phyloP scores from a whole-genome alignment of 1,140 invertebrate genomes.

The Scaptomyza graminum region DNA sequence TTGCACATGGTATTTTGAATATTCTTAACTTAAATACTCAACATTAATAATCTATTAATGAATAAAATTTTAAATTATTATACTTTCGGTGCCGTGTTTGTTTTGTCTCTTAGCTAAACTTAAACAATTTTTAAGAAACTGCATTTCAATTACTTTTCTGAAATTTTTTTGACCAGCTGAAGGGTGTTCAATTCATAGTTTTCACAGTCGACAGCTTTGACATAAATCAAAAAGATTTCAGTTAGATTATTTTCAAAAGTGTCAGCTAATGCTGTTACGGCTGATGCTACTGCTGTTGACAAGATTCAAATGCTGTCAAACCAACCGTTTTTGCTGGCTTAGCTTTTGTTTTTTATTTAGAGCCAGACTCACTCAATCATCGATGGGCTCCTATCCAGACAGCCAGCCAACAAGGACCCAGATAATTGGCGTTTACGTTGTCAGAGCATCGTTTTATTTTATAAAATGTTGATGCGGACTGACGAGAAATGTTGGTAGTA shows the following conservation, averaged over 20 bases:
- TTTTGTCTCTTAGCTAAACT: too few species aligned
- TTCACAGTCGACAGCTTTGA: slow-evolving; percentile 44
- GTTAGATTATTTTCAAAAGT: slow-evolving; percentile 66
- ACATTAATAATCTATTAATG: too few species aligned
- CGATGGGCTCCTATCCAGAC: slow-evolving; percentile 1
- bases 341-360: slow-evolving; percentile 54
- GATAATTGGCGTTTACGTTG: slow-evolving; percentile 72
- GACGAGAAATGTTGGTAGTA: slow-evolving; percentile 33
- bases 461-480: slow-evolving; percentile 38
- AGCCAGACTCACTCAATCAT: slow-evolving; percentile 66
- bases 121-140: too few species aligned
- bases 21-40: too few species aligned
- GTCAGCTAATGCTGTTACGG: slow-evolving; percentile 47
- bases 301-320: slow-evolving; percentile 44
- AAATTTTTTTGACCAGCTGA: neutral
- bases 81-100: too few species aligned
- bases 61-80: too few species aligned
- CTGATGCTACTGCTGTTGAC: slow-evolving; percentile 42
- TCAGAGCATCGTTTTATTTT: slow-evolving; percentile 56
- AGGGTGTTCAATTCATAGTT: neutral
- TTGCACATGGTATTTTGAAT: too few species aligned
- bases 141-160: too few species aligned
- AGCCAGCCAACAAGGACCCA: slow-evolving; percentile 19
- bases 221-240: slow-evolving; percentile 75
- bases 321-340: slow-evolving; percentile 33